phyloP scores from a whole-genome alignment of 2,888 invertebrate genomes.

The Unio pictorum region DNA sequence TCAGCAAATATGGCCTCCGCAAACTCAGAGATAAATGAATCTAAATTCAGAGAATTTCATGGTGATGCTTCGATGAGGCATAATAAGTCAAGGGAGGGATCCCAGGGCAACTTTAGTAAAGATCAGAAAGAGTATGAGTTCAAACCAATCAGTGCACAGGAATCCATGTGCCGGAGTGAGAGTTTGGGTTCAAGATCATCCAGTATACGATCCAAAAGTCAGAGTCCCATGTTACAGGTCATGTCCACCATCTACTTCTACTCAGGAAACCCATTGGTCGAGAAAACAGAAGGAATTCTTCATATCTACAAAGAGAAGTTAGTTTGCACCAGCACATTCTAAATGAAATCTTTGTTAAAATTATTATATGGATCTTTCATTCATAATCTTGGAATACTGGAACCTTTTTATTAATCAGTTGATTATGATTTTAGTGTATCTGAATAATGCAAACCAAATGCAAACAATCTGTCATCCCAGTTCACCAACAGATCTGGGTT shows the following conservation, averaged over 20 bases:
- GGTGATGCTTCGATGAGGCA: background rate
- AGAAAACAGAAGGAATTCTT: slow-evolving; percentile 95
- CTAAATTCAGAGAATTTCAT: background rate
- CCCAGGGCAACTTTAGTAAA: background rate
- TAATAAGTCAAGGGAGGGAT: slow-evolving; percentile 1
- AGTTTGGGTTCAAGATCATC: slow-evolving; percentile 16
- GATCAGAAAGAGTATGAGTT: slow-evolving; percentile 4
- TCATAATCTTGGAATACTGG: background rate
- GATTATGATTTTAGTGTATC: too few relatives aligned
- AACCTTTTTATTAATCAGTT: too few relatives aligned
- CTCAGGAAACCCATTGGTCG: slow-evolving; percentile 97
- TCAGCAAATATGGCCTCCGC: background rate
- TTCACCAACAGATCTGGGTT: too few relatives aligned
- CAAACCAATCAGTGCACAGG: background rate
- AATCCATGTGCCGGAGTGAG: slow-evolving; percentile 3
- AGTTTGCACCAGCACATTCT: slow-evolving; percentile 52
- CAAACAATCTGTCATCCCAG: too few relatives aligned
- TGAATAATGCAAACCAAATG: too few relatives aligned
- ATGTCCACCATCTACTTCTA: slow-evolving; percentile 78
- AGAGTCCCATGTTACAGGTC: slow-evolving; percentile 50
- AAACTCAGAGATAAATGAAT: background rate
- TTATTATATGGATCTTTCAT: background rate
- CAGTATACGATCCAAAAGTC: slow-evolving; percentile 50
- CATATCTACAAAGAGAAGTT: slow-evolving; percentile 98
- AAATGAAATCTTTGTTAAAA: background rate